Evolutionary conservation across 2,888 invertebrate species (phyloP).

Genomic region (Galeopsomyia nigrocyanea): DNA sequence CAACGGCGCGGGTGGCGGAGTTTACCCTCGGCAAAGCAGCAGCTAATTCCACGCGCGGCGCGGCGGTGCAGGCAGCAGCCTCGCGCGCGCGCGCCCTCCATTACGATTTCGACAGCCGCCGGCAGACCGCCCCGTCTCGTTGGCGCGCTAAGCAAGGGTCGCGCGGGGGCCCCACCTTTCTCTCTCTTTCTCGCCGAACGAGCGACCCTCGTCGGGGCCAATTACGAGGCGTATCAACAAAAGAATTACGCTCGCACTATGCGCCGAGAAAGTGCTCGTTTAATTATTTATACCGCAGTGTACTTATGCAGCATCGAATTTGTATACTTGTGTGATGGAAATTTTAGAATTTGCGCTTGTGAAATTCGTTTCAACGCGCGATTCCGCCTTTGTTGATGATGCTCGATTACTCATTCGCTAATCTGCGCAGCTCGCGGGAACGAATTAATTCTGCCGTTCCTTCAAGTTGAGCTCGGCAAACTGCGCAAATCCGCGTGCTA

Average conservation of each 20-base stretch:
- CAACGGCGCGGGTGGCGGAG: no score
- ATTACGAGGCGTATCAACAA: neutral
- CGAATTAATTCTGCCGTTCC: no score
- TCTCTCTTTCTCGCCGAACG: neutral
- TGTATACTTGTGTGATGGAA: no score
- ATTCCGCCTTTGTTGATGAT: no score
- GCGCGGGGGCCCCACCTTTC: neutral
- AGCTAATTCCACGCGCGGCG: conserved; percentile 31
- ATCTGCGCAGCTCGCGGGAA: no score
- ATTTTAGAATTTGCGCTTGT: no score
- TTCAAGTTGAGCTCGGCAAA: no score
- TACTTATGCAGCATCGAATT: no score
- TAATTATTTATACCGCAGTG: no score
- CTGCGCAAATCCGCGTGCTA: no score
- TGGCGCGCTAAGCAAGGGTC: neutral
- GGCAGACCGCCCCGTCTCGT: conserved; percentile 51
- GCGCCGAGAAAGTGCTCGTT: neutral
- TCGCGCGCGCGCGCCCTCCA: conserved; percentile 51
- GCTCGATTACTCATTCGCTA: no score
- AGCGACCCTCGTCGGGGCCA: conserved; percentile 5
- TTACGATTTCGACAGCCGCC: conserved; percentile 49
- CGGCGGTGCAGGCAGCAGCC: neutral
- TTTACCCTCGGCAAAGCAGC: conserved; percentile 7
- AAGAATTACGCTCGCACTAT: neutral
- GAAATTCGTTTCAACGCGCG: no score